Evolutionary conservation across 2,888 invertebrate species (phyloP).

Genomic region (Lottia gigantea): DNA sequence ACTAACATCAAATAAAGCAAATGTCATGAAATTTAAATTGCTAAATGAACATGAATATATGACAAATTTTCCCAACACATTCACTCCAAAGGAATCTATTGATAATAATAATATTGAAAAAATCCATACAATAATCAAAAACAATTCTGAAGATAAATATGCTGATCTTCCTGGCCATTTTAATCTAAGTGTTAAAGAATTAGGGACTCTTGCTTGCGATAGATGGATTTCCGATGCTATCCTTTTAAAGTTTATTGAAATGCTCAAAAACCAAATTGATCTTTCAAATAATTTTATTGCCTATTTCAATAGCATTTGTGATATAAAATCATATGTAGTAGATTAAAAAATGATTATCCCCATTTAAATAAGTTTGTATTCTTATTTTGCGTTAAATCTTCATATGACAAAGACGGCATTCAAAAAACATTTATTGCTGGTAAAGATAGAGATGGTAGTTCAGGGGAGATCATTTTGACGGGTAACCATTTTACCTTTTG

Average conservation of each 20-base stretch:
- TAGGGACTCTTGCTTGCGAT: neutral
- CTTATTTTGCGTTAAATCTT: too few species aligned
- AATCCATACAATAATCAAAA: neutral
- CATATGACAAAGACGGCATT: too few species aligned
- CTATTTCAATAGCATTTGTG: too few species aligned
- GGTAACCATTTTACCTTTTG: too few species aligned
- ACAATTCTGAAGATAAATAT: neutral
- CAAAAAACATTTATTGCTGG: too few species aligned
- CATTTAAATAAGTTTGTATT: too few species aligned
- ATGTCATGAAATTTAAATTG: neutral
- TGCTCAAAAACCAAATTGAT: too few species aligned
- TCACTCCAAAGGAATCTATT: neutral
- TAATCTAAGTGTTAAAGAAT: neutral
- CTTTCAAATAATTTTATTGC: too few species aligned
- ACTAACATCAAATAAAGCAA: neutral
- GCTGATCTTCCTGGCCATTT: neutral
- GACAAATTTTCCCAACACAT: neutral
- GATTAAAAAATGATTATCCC: too few species aligned
- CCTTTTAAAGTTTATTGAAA: neutral
- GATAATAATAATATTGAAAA: neutral
- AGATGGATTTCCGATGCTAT: neutral
- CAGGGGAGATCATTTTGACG: too few species aligned
- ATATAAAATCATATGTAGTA: too few species aligned
- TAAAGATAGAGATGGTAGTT: too few species aligned
- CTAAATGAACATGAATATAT: neutral